These are phyloP conservation scores for Megaceryle maxima DNA, from an alignment of 2,113 vertebrate species.

Conservation along the genomic window DNA sequence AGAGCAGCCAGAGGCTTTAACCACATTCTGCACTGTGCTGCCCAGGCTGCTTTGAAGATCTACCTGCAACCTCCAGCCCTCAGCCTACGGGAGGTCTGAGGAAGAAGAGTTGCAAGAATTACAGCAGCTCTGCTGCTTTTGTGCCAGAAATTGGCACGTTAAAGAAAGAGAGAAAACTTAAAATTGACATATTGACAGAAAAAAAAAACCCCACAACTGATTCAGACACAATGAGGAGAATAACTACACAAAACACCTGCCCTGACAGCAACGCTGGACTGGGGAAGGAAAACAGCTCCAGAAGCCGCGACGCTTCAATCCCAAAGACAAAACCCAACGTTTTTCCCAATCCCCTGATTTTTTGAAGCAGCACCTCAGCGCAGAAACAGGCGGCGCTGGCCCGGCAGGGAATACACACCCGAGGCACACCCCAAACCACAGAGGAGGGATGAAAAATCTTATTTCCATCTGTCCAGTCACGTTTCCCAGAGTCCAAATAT, in stretches of 20 bases:
- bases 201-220: not conserved
- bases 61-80: not conserved
- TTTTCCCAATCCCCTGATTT: not conserved
- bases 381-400: not conserved
- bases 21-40: not conserved
- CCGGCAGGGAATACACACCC: accelerated
- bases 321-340: not conserved
- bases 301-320: not conserved
- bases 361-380: not conserved
- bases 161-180: not conserved
- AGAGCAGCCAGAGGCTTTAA: not conserved
- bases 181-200: not conserved
- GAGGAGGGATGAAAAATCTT: not conserved
- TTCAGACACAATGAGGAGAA: accelerated
- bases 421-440: not conserved
- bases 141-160: accelerated
- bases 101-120: not conserved
- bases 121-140: accelerated
- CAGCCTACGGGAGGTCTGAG: not conserved
- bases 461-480: not conserved
- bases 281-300: not conserved
- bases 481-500: not conserved
- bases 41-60: not conserved
- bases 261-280: not conserved
- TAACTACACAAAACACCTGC: not conserved